Base-by-base conservation (phyloP, 2,113 vertebrate species). In the Etia nguti region DNA sequence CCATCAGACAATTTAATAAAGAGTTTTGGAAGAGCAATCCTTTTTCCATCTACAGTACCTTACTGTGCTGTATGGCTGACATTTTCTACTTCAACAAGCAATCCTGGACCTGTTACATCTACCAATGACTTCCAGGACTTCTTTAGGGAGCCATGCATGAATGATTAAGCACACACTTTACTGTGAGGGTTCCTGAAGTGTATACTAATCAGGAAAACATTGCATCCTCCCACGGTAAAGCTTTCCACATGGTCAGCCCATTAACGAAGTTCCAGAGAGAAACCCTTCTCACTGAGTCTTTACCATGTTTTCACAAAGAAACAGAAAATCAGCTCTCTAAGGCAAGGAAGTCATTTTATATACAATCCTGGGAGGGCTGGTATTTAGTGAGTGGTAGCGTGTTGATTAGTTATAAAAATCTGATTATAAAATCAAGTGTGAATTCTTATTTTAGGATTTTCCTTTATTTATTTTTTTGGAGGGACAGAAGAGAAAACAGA, bases 241-340 rank as follows among this genome's bases (percentile, higher is more conserved):
- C 36, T 62, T 91, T 84, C 81, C 90, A 85, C 90, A 86, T 13
- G 29, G 83, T 92, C 59, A 83, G 77, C 90, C 91, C 86, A 85
- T 92, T 84, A 93, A 93, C 79, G 83, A 56, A 29, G 81, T 82
- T 92, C 81, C 89, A 88, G 86, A 79, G 85, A 75, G 56, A 85
- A 89, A 75, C 54, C n/a, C 56, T 79, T 90, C 89, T 92, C 46
- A 86, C 43, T 31, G 22, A 88, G 79, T 60, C 77, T 88, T 91
- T 43, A 86, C 41, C 31, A 22, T 5, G 59, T 16, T 73, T 91
- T 92, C 84, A 90, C 81, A 85, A 55, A 90, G 82, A 81, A 91
- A 81, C 54, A 10, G 85, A 86, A 89, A 86, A 86, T 24, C n/a
- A 46, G 57, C 43, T 31, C 18, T 52, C 46, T 34, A 11, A 77